Base-by-base conservation (phyloP, 2,797 vertebrate species). In the Gadopsis bispinosus region DNA sequence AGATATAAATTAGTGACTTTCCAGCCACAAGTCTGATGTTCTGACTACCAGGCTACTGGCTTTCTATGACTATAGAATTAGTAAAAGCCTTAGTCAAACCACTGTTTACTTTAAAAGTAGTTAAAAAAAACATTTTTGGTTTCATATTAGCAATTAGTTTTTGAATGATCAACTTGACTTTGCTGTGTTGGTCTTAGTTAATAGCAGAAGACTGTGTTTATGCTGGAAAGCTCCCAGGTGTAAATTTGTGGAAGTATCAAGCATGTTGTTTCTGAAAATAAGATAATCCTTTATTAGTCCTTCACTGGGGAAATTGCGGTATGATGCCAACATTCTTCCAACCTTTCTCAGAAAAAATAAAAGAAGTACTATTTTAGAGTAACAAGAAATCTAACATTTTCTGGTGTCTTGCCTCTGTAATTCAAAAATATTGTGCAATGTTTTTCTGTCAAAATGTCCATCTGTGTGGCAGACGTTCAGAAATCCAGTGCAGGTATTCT, bases 1-100 rank as follows among this genome's bases (percentile, higher is more conserved):
- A n/a, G 19, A 69, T 77, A 33, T 77, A 73, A 82, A 69, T 41
- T 64, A 26, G 29, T 79, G 16, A 69, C 62, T 77, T 75, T 75
- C 55, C 81, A 80, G 75, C 20, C 5, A 62, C 50, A 63, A 62
- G 51, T 13, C 39, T 51, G 55, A 59, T 60, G 47, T 39, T 74
- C 26, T 61, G 37, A 70, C 19, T 55, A 79, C 31, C 41, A 83
- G 64, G 6, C 20, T 64, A 43, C 26, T 45, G 31, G 19, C 29
- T 69, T 83, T 81, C 33, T 2, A 43, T 4, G 19, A 47, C 41
- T 17, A 41, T 16, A 65, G 37, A 74, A 19, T 47, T 12, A 62
- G 7, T 37, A 22, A 9, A 31, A 6, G 6, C 20, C 33, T 65
- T 37, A 41, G 26, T 67, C 54, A 41, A 73, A 77, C 37, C n/a